These are phyloP conservation scores for Bubo scandiacus DNA, from an alignment of 2,113 vertebrate species.

Conservation along the genomic window DNA sequence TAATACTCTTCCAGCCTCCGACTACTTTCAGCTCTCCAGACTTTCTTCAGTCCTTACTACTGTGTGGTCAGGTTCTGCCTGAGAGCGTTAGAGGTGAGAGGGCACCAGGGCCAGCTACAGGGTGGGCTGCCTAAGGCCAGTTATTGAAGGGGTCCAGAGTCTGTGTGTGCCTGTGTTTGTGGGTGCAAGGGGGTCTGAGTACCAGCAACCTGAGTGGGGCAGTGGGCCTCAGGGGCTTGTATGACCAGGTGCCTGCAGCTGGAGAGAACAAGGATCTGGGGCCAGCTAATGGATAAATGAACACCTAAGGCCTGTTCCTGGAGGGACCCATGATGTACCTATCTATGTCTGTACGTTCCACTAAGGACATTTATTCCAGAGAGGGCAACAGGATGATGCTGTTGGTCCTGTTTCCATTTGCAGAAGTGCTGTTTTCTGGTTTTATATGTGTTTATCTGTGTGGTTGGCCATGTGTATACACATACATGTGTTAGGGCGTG, in stretches of 20 bases:
- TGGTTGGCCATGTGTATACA: neutral
- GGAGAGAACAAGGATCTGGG: neutral
- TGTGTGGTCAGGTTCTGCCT: neutral
- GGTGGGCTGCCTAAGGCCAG: neutral
- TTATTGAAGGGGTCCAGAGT: neutral
- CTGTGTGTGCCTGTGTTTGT: neutral
- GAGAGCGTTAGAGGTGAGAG: neutral
- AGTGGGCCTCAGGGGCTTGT: neutral
- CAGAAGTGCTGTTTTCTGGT: neutral
- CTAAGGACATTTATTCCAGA: neutral
- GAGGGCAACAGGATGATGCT: neutral
- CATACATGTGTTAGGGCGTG: accelerated
- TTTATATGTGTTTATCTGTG: neutral
- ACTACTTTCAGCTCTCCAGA: neutral
- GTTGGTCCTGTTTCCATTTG: neutral
- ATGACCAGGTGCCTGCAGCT: neutral
- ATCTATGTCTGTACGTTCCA: neutral
- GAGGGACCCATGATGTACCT: neutral
- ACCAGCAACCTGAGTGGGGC: neutral
- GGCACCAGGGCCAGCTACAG: neutral
- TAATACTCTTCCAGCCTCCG: neutral
- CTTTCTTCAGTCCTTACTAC: neutral
- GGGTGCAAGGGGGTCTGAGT: neutral
- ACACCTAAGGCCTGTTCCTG: neutral
- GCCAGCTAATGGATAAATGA: neutral